Evolutionary conservation across 2,888 invertebrate species (phyloP).

Genomic region (Agrotis ipsilon): DNA sequence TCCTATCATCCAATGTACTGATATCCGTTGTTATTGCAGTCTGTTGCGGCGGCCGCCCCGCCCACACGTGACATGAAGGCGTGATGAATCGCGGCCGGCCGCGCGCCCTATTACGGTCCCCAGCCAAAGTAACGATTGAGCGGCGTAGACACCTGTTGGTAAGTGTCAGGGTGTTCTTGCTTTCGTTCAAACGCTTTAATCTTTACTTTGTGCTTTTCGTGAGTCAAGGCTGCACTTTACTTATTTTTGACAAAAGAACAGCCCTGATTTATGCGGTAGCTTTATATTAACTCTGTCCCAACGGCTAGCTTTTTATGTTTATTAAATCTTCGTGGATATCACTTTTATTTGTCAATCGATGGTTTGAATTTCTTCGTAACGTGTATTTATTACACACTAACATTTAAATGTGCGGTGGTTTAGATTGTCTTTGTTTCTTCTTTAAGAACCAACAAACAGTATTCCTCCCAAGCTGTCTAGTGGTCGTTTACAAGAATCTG

Average conservation of each 20-base stretch:
- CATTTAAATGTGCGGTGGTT: constrained; percentile 60
- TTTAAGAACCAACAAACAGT: constrained; percentile 93
- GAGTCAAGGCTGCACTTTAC: constrained; percentile 79
- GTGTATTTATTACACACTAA: constrained; percentile 56
- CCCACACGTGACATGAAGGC: constrained; percentile 87
- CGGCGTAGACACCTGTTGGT: constrained; percentile 90
- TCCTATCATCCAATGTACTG: constrained; percentile 85
- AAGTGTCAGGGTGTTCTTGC: constrained; percentile 91
- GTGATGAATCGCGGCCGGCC: constrained; percentile 90
- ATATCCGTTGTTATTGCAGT: constrained; percentile 90
- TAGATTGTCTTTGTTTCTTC: constrained; percentile 72
- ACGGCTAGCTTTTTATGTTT: constrained; percentile 66
- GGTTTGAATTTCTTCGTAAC: constrained; percentile 60
- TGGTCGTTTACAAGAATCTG: constrained; percentile 90
- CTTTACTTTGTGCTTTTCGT: constrained; percentile 90
- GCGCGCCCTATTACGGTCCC: constrained; percentile 83
- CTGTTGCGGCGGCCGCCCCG: constrained; percentile 85
- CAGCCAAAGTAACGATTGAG: constrained; percentile 91
- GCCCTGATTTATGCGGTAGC: constrained; percentile 71
- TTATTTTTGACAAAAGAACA: constrained; percentile 65
- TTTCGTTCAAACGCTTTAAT: constrained; percentile 89
- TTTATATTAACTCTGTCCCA: constrained; percentile 68
- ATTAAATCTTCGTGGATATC: constrained; percentile 59
- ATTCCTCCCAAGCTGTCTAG: constrained; percentile 92
- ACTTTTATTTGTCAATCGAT: constrained; percentile 50